Percentiles rank a stretch among this genome's conserved stretches.
Conservation (phyloP, 2,113 vertebrate species). For the Symphodus melops region DNA sequence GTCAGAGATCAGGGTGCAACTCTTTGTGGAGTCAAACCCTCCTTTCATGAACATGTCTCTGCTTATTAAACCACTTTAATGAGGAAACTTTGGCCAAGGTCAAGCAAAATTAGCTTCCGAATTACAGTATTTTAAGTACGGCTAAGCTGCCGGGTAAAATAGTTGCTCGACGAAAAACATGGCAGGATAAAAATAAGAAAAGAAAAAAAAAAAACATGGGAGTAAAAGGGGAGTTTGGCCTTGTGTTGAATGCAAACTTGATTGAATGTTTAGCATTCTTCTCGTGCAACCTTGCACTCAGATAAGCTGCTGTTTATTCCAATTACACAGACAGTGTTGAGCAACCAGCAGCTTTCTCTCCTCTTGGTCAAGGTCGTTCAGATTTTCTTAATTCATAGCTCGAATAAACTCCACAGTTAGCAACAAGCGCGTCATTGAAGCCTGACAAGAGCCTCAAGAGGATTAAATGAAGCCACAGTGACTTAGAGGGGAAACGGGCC, state of each 20-base stretch:
- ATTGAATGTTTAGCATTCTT: constrained; percentile 63
- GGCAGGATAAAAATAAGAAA: constrained; percentile 56
- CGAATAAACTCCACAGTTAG: constrained; percentile 59
- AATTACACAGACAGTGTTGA: constrained; percentile 66
- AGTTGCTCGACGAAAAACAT: constrained; percentile 55
- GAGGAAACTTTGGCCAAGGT: constrained; percentile 84
- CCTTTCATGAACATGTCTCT: constrained; percentile 80
- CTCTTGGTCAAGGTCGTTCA: constrained; percentile 70
- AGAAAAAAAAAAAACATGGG: constrained; percentile 35
- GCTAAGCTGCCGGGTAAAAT: constrained; percentile 77
- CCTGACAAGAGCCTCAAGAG: constrained; percentile 55
- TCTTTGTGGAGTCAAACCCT: constrained; percentile 80
- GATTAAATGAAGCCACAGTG: constrained; percentile 54
- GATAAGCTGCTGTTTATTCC: constrained; percentile 78
- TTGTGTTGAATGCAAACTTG: constrained; percentile 71
- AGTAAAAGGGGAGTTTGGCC: constrained; percentile 66
- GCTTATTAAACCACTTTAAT: constrained; percentile 83
- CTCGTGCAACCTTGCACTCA: constrained; percentile 45
- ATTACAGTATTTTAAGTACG: constrained; percentile 78
- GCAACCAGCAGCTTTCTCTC: constrained; percentile 27
- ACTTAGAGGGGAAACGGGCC: constrained; percentile 56
- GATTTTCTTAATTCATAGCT: constrained; percentile 49
- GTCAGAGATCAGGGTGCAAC: constrained; percentile 82
- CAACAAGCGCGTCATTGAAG: constrained; percentile 37
- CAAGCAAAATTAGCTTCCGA: constrained; percentile 77